Evolutionary conservation across 2,113 vertebrate species (phyloP).

Genomic region (Erinaceus europaeus): DNA sequence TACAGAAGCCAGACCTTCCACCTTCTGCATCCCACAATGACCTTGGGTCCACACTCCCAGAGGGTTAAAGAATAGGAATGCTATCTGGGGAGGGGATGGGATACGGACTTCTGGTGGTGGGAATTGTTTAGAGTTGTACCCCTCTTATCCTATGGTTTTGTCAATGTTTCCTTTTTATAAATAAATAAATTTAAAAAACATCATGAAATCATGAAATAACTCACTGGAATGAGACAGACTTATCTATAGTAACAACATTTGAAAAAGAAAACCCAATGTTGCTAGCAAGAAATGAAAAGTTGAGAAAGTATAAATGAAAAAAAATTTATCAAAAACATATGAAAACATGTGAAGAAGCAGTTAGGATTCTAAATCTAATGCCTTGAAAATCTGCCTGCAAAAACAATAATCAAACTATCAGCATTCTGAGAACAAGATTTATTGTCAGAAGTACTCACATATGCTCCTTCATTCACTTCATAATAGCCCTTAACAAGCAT

Average conservation of each 20-base stretch:
- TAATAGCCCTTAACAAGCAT: background rate
- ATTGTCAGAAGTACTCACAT: background rate
- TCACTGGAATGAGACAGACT: background rate
- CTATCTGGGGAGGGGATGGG: too few relatives aligned
- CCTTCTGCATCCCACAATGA: too few relatives aligned
- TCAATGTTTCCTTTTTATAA: too few relatives aligned
- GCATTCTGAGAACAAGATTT: background rate
- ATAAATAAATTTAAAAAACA: background rate
- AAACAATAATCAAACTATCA: slow-evolving; percentile 26
- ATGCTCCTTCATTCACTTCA: background rate
- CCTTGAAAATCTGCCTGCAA: background rate
- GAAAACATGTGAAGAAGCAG: background rate
- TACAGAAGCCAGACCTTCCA: too few relatives aligned
- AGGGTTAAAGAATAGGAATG: too few relatives aligned
- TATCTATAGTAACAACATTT: background rate
- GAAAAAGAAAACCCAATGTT: background rate
- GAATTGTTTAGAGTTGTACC: too few relatives aligned
- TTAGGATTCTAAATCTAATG: background rate
- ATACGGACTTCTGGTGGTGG: too few relatives aligned
- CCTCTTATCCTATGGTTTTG: too few relatives aligned
- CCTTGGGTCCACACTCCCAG: too few relatives aligned
- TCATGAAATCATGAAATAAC: slow-evolving; percentile 15
- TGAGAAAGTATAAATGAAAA: background rate
- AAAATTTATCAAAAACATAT: background rate
- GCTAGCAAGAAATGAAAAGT: slow-evolving; percentile 5